A percentile compares a stretch with the other conserved stretches of the same genome.
Conservation (phyloP, 2,113 vertebrate species). For the Smithornis capensis region DNA sequence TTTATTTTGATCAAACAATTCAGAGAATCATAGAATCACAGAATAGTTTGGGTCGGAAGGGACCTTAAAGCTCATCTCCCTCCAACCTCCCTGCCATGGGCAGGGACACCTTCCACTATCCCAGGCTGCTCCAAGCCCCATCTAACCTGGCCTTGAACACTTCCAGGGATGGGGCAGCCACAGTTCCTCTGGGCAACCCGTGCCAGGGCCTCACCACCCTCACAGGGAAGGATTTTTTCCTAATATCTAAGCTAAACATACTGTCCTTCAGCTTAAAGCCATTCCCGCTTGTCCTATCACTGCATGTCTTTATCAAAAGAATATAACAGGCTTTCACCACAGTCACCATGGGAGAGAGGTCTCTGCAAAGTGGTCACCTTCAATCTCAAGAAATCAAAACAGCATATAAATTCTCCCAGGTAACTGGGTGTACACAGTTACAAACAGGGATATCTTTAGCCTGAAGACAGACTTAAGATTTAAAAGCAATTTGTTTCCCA, state of each 20-base stretch:
- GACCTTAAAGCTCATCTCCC: not conserved
- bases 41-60: not conserved
- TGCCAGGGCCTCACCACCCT: not conserved
- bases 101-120: not conserved
- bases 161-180: not conserved
- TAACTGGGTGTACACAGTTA: not conserved
- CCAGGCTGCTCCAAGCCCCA: fast-evolving
- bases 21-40: not conserved
- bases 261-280: not conserved
- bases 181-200: not conserved
- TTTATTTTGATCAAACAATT: not conserved
- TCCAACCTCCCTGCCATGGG: too few species aligned
- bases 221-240: not conserved
- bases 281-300: not conserved
- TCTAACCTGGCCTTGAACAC: not conserved
- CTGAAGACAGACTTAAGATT: not conserved
- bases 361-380: not conserved
- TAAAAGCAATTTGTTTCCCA: not conserved
- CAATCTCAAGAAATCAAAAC: not conserved
- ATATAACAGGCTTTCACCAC: not conserved
- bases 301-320: not conserved
- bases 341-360: not conserved
- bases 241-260: not conserved
- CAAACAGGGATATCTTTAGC: not conserved
- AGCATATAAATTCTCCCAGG: not conserved